These are phyloP conservation scores for Aphrocallistes beatrix DNA, from an alignment of 37 sponge, comb jelly and placozoan species.

Conservation along the genomic window DNA sequence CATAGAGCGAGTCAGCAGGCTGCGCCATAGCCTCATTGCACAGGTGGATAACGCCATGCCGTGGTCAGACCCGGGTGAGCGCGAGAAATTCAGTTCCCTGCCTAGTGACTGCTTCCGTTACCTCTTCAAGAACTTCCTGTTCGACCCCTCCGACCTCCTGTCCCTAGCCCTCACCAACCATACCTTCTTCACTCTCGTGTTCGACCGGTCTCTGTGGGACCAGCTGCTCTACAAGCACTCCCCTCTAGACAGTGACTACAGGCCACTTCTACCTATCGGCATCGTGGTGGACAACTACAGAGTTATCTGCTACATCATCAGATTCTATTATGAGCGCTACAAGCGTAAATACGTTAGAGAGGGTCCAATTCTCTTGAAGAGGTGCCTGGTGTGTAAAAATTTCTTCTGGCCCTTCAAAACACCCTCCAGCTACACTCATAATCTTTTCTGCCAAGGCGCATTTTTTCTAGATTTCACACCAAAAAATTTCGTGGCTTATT, in stretches of 20 bases:
- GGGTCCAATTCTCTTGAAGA: neutral
- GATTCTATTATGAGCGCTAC: neutral
- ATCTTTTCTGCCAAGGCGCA: neutral
- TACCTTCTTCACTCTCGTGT: neutral
- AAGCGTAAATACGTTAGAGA: slow-evolving; percentile 1
- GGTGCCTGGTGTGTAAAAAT: neutral
- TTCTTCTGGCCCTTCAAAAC: neutral
- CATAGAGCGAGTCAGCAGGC: neutral
- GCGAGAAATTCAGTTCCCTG: neutral
- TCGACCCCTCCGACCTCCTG: neutral
- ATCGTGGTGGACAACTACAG: neutral
- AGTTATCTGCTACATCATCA: neutral
- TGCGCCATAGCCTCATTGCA: neutral
- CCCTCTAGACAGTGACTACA: neutral
- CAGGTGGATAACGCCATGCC: neutral
- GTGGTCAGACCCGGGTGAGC: neutral
- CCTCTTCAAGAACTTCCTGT: neutral
- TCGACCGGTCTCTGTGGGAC: slow-evolving; percentile 2
- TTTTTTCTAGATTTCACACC: neutral
- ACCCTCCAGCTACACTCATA: neutral
- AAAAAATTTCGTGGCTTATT: neutral
- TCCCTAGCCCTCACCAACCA: slow-evolving; percentile 6
- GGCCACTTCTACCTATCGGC: neutral
- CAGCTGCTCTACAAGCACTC: neutral
- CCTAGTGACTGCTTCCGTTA: neutral